Evolutionary conservation across 2,888 invertebrate species (phyloP).

Genomic region (Halictus ligatus): DNA sequence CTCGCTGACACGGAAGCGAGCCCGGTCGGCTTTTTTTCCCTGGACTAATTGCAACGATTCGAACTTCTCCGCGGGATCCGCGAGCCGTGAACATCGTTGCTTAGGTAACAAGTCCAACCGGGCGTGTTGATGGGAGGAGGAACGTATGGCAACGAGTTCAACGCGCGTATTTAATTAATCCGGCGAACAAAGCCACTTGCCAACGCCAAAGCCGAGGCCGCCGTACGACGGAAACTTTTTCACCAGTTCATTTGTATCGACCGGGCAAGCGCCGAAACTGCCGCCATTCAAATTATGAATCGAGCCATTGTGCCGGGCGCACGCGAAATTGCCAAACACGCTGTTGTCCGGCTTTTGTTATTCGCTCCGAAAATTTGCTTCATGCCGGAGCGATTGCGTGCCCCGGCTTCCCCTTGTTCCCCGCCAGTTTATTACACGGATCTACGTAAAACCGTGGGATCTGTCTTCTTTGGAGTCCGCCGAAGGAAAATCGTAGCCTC

Average conservation of each 20-base stretch:
- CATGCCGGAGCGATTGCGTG: background rate
- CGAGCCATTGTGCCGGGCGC: conserved; percentile 47
- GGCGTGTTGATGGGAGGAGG: conserved; percentile 66
- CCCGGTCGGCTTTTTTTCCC: conserved; percentile 40
- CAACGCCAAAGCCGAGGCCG: conserved; percentile 20
- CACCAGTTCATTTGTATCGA: conserved; percentile 28
- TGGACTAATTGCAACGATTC: conserved; percentile 46
- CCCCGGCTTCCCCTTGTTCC: background rate
- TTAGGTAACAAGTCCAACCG: conserved; percentile 63
- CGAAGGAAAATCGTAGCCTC: background rate
- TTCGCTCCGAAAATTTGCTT: conserved; percentile 67
- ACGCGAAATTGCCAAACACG: conserved; percentile 56
- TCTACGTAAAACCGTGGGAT: background rate
- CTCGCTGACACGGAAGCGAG: conserved; percentile 23
- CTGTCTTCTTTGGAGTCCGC: background rate
- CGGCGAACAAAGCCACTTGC: conserved; percentile 57
- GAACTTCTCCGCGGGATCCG: conserved; percentile 39
- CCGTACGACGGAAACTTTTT: conserved; percentile 38
- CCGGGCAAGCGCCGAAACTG: conserved; percentile 28
- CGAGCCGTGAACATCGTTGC: conserved; percentile 59
- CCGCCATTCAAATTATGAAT: conserved; percentile 51
- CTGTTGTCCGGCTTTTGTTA: conserved; percentile 71
- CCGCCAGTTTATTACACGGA: background rate
- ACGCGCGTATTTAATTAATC: conserved; percentile 68
- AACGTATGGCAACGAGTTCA: conserved; percentile 60